Conservation (phyloP, 2,888 invertebrate species). For the Scelioninae gen. 2 region DNA sequence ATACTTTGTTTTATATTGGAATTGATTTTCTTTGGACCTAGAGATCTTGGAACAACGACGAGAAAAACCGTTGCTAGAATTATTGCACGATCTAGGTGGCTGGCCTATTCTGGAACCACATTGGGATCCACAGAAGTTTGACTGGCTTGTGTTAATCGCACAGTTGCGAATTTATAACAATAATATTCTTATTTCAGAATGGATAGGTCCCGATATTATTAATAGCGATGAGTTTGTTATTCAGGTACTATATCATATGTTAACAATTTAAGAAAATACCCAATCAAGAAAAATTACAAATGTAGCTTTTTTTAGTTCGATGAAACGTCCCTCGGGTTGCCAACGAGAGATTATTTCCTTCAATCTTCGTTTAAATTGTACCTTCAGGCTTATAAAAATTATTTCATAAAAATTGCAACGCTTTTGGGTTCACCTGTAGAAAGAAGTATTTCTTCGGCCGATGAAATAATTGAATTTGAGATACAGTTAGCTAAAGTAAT, state of each 20-base stretch:
- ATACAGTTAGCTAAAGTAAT: conserved; percentile 29
- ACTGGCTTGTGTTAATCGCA: conserved; percentile 85
- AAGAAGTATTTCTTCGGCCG: conserved; percentile 81
- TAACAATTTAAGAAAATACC: background rate
- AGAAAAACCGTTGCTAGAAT: conserved; percentile 82
- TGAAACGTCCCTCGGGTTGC: conserved; percentile 84
- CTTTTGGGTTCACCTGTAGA: conserved; percentile 83
- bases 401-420: conserved; percentile 83
- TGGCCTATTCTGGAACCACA: conserved; percentile 87
- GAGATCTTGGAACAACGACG: conserved; percentile 83
- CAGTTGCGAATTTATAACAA: conserved; percentile 88
- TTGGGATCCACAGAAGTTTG: conserved; percentile 82
- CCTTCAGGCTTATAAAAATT: conserved; percentile 86
- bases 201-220: conserved; percentile 92
- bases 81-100: conserved; percentile 86
- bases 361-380: conserved; percentile 82
- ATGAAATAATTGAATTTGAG: conserved; percentile 76
- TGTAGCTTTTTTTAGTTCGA: conserved; percentile 81
- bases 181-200: conserved; percentile 89
- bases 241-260: conserved; percentile 76
- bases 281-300: background rate
- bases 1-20: background rate
- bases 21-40: conserved; percentile 66
- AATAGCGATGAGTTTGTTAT: conserved; percentile 94
- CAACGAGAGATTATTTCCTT: conserved; percentile 86